Evolutionary conservation across 2,797 vertebrate genomes (phyloP), one percentile per base, ranked within the genome.

Genomic region (Taeniopygia guttata): DNA sequence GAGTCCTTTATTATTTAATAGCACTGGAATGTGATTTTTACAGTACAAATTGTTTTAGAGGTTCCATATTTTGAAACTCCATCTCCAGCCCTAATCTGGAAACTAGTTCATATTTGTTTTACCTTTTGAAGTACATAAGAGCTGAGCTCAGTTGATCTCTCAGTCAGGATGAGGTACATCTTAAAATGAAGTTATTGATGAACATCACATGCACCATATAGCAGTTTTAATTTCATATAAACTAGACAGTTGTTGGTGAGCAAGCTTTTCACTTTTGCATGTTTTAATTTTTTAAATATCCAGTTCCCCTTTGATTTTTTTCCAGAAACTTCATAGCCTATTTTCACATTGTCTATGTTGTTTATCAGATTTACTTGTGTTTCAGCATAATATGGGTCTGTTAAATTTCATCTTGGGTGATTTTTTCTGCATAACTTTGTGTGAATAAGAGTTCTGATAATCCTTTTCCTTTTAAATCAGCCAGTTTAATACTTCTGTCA

Each of bases 391-490:
- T 42, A 22, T 40, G 46, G 18, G 62, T 92, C 7, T 34, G 38
- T 29, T 87, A 43, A 80, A 59, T 94, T 95, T 40, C 55, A 82
- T 79, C 62, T 79, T 59, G 79, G 34, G 49, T 76, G 60, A 72
- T 81, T 72, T 83, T 87, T 87, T 86, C 68, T 85, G 60, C 49
- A 38, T 76, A 93, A 80, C 62, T 72, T 10, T 55, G 26, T 94
- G 87, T 27, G 34, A 90, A 49, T 84, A 76, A 66, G 55, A 70
- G 25, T 59, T 93, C 52, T 89, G 76, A 76, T 91, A 85, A 94
- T 94, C 63, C 56, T 51, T 79, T 92, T 94, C 67, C 79, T 87
- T 93, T 89, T 85, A 77, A 94, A 81, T 67, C 48, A 84, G 19
- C 59, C 56, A 22, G 36, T 91, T 93, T 93, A 91, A 73, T 91